Conservation (phyloP, 2,888 invertebrate species). For the Tigriopus californicus region DNA sequence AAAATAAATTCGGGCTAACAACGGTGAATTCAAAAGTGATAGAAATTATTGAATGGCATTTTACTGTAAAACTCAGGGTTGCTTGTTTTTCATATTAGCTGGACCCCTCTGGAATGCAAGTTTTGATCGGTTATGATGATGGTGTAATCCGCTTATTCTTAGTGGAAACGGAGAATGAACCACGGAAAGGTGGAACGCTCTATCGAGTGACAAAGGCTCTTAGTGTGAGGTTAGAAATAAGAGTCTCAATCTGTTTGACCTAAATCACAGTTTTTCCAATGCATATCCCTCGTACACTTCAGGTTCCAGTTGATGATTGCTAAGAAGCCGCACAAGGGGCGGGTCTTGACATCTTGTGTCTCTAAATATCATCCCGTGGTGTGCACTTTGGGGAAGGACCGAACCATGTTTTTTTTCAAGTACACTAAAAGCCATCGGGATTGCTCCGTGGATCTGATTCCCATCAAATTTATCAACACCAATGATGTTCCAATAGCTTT, state of each 20-base stretch:
- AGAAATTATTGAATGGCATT: too few species aligned
- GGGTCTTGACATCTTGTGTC: neutral
- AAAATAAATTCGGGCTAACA: too few species aligned
- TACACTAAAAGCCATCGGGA: conserved; percentile 26
- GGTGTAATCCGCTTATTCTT: conserved; percentile 42
- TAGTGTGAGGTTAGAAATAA: neutral
- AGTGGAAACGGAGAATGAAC: conserved; percentile 10
- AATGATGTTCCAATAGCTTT: neutral
- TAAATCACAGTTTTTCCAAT: too few species aligned
- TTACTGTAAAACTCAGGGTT: too few species aligned
- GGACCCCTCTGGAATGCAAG: conserved; percentile 41
- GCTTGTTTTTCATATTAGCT: conserved; percentile 29
- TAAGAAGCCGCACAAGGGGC: conserved; percentile 6
- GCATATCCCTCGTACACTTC: too few species aligned
- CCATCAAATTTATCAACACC: conserved; percentile 37
- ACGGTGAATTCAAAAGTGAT: too few species aligned
- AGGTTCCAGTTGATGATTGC: neutral
- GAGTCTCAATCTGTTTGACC: too few species aligned
- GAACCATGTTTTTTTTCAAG: conserved; percentile 45
- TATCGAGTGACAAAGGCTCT: neutral
- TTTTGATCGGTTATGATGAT: conserved; percentile 48
- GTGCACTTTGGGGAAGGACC: conserved; percentile 46
- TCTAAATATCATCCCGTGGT: neutral
- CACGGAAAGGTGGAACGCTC: conserved; percentile 14
- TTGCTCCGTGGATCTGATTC: conserved; percentile 31